Percentiles rank a stretch among this genome's conserved stretches.
Evolutionary conservation across 2,797 vertebrate genomes (phyloP).

Genomic region (Sebastes kiyomatsui): DNA sequence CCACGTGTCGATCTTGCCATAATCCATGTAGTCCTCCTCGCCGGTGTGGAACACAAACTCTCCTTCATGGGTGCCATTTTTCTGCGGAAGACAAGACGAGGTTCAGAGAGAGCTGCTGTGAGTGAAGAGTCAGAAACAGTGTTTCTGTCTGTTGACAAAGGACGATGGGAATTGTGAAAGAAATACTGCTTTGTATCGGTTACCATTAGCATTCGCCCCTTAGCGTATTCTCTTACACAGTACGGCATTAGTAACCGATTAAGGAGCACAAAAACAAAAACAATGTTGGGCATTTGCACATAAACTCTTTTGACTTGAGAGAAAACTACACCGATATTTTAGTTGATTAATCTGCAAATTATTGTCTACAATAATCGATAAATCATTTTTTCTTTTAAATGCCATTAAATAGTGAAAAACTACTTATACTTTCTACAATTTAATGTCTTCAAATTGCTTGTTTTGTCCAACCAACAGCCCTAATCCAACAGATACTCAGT

Average conservation of each 20-base stretch:
- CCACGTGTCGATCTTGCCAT: conserved; percentile 86
- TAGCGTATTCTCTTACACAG: background rate
- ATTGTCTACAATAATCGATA: background rate
- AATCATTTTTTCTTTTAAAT: background rate
- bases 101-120: conserved; percentile 14
- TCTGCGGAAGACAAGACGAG: conserved; percentile 64
- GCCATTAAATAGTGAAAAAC: background rate
- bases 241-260: background rate
- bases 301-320: background rate
- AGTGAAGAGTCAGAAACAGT: background rate
- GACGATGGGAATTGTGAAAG: background rate
- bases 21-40: conserved; percentile 84
- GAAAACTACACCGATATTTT: background rate
- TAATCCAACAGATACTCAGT: background rate
- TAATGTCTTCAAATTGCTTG: too few species aligned
- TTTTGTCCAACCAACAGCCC: background rate
- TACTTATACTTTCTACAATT: background rate
- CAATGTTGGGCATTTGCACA: background rate
- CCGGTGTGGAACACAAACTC: conserved; percentile 87
- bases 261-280: background rate
- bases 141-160: background rate
- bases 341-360: background rate
- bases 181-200: conserved; percentile 8
- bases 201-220: background rate
- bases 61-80: conserved; percentile 87